These are phyloP conservation scores for Drosophila chauvacae DNA, from an alignment of 1,140 invertebrate species.

Conservation along the genomic window DNA sequence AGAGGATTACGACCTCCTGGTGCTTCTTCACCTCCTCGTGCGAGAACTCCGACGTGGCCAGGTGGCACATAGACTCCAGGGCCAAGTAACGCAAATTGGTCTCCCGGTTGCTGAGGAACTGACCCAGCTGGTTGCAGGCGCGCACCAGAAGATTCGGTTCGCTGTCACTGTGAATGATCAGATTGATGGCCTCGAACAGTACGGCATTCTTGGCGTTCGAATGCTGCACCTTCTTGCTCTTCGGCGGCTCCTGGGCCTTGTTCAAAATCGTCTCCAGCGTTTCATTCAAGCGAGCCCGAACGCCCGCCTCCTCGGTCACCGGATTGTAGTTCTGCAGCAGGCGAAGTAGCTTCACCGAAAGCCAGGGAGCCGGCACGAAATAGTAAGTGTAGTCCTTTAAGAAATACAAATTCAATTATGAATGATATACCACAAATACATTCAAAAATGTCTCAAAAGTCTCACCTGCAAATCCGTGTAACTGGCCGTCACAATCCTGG, in stretches of 20 bases:
- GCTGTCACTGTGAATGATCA: conserved; percentile 99
- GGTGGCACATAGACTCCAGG: conserved; percentile 99
- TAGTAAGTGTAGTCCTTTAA: conserved; percentile 98
- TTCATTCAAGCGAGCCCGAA: conserved; percentile 97
- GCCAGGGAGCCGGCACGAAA: conserved; percentile 99
- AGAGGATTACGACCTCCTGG: conserved; percentile 99
- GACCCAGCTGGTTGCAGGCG: conserved; percentile 99
- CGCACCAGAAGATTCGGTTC: conserved; percentile 98
- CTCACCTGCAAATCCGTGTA: conserved; percentile 96
- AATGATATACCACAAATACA: too few species aligned
- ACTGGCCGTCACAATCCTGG: conserved; percentile 98
- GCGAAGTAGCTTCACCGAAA: conserved; percentile 98
- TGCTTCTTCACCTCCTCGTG: conserved; percentile 99
- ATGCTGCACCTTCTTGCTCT: conserved; percentile 99
- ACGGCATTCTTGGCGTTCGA: conserved; percentile 99
- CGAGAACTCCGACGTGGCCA: conserved; percentile 99
- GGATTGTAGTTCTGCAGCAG: conserved; percentile 99
- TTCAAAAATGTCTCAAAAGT: too few species aligned
- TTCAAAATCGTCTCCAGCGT: conserved; percentile 99
- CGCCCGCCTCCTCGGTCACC: conserved; percentile 97
- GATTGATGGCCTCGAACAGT: conserved; percentile 99
- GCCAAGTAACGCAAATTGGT: conserved; percentile 99
- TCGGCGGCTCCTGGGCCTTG: conserved; percentile 99
- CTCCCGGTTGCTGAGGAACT: conserved; percentile 99
- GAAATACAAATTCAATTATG: background rate